Evolutionary conservation across 2,888 invertebrate genomes (phyloP).

Genomic region (Hesperia comma): DNA sequence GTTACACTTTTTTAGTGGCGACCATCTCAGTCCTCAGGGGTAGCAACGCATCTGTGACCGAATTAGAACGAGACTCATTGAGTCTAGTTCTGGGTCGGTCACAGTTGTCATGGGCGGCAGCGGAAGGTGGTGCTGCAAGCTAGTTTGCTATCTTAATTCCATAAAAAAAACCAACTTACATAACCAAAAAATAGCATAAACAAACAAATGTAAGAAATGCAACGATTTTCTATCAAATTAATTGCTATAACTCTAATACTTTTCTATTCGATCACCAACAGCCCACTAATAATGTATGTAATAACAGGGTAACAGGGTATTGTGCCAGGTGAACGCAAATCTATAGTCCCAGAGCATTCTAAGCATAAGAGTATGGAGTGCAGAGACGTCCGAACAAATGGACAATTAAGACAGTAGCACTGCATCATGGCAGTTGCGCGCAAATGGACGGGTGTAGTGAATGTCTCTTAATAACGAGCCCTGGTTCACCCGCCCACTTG

Average conservation of each 20-base stretch:
- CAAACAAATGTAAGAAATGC: too few species aligned
- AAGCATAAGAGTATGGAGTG: not conserved
- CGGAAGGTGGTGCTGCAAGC: too few species aligned
- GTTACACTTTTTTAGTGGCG: too few species aligned
- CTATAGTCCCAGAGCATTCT: slow-evolving; percentile 49
- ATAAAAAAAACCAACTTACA: too few species aligned
- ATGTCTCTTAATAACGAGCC: slow-evolving; percentile 78
- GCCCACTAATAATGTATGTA: not conserved
- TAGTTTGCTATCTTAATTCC: too few species aligned
- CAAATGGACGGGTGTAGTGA: slow-evolving; percentile 40
- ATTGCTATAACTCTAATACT: not conserved
- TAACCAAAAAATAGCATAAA: too few species aligned
- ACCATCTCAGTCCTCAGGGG: too few species aligned
- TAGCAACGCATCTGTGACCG: too few species aligned
- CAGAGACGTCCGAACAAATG: slow-evolving; percentile 5
- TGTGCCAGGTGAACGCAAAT: slow-evolving; percentile 62
- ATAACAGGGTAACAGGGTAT: not conserved
- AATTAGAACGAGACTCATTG: too few species aligned
- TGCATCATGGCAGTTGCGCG: slow-evolving; percentile 17
- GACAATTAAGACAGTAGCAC: slow-evolving; percentile 19
- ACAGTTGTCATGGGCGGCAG: too few species aligned
- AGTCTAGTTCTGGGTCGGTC: too few species aligned
- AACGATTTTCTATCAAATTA: too few species aligned
- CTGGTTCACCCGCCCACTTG: slow-evolving; percentile 43
- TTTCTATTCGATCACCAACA: not conserved